A percentile compares a stretch with the other conserved stretches of the same genome.
phyloP scores from a whole-genome alignment of 1,140 invertebrate species.

The Lamellibrachia luymesi region DNA sequence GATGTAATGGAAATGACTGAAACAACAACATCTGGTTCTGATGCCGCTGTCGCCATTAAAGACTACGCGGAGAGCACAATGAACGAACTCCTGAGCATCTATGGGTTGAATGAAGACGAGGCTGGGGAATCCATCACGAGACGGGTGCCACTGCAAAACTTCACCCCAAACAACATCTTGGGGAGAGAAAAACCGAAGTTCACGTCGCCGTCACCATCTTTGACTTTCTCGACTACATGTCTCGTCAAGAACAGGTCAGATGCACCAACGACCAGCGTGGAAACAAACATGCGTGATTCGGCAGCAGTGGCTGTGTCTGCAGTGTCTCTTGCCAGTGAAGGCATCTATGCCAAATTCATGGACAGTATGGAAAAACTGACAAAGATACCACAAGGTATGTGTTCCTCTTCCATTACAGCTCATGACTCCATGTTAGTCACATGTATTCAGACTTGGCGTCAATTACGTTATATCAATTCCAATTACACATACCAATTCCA shows the following conservation, averaged over 20 bases:
- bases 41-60: slow-evolving; percentile 60
- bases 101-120: slow-evolving; percentile 63
- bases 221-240: neutral
- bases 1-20: slow-evolving; percentile 9
- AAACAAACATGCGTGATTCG: neutral
- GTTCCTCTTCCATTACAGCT: too few relatives aligned
- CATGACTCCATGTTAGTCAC: too few relatives aligned
- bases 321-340: neutral
- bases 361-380: neutral
- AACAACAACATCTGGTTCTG: slow-evolving; percentile 14
- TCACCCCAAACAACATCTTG: slow-evolving; percentile 53
- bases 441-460: too few relatives aligned
- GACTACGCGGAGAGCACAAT: slow-evolving; percentile 75
- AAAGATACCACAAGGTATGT: neutral
- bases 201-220: neutral
- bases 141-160: slow-evolving; percentile 57
- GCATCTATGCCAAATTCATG: neutral
- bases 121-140: slow-evolving; percentile 54
- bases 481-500: too few relatives aligned
- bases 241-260: neutral
- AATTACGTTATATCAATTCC: too few relatives aligned
- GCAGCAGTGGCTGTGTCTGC: neutral
- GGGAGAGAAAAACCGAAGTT: neutral
- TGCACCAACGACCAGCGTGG: neutral
- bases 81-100: slow-evolving; percentile 72